phyloP scores from a whole-genome alignment of 2,888 invertebrate genomes.

The Ecdyonurus torrentis region DNA sequence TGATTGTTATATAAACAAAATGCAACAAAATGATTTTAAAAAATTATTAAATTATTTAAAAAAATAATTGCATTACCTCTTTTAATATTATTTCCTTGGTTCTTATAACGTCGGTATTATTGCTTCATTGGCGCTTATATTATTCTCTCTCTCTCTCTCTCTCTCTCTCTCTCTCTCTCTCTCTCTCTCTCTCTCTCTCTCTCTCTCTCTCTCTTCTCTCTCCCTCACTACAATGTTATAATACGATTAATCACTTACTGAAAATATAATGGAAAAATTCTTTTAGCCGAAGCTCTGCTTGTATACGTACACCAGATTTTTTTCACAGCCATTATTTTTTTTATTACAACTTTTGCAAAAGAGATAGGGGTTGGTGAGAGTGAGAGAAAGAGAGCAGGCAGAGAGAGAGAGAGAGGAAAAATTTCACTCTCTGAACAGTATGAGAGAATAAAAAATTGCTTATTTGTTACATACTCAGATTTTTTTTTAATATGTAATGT shows the following conservation, averaged over 20 bases:
- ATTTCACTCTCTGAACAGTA: background rate
- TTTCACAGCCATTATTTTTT: background rate
- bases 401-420: background rate
- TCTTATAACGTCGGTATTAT: background rate
- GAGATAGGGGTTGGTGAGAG: no score
- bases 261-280: background rate
- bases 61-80: background rate
- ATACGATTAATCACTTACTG: background rate
- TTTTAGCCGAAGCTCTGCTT: no score
- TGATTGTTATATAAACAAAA: no score
- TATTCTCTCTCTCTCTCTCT: background rate
- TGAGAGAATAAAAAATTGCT: background rate
- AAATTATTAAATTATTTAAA: no score
- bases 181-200: no score
- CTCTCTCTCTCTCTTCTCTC: background rate
- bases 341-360: no score
- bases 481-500: background rate
- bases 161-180: no score
- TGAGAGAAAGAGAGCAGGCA: no score
- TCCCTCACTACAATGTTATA: background rate
- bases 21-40: no score
- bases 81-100: background rate
- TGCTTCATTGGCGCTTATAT: slow-evolving; percentile 6
- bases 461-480: background rate
- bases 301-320: background rate